Conservation (phyloP, 2,797 vertebrate species). For the Cryptoprocta ferox region DNA sequence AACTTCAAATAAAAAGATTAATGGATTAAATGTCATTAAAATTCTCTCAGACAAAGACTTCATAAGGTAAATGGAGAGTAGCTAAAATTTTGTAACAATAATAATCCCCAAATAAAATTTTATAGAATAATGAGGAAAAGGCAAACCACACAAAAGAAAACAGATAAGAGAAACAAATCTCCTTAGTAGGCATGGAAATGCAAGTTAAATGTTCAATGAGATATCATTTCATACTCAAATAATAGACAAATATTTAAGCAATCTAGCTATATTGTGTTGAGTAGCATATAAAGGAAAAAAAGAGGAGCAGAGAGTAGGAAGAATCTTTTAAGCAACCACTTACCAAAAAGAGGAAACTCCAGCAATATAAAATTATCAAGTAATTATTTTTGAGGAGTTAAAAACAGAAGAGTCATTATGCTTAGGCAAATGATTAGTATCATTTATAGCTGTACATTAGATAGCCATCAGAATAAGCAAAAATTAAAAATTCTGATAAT, state of each 20-base stretch:
- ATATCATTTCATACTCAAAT: neutral
- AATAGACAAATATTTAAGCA: neutral
- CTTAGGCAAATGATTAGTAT: neutral
- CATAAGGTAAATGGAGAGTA: neutral
- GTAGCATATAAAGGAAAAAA: neutral
- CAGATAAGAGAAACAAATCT: neutral
- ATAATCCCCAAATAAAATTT: neutral
- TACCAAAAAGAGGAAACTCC: neutral
- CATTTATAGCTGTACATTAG: neutral
- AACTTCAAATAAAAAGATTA: neutral
- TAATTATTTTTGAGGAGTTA: neutral
- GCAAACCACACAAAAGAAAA: neutral
- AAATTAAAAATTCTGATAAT: neutral
- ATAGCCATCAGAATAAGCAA: neutral
- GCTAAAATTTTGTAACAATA: neutral
- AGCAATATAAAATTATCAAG: neutral
- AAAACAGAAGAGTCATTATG: neutral
- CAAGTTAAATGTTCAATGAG: neutral
- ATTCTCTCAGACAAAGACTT: neutral
- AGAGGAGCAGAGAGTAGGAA: neutral
- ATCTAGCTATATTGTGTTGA: neutral
- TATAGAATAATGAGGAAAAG: neutral
- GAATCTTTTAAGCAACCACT: neutral
- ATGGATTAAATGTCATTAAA: neutral
- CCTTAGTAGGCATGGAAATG: neutral